These are phyloP conservation scores for Bergia puertoricense DNA, from an alignment of 92 coral and sea anemone species.

Conservation along the genomic window DNA sequence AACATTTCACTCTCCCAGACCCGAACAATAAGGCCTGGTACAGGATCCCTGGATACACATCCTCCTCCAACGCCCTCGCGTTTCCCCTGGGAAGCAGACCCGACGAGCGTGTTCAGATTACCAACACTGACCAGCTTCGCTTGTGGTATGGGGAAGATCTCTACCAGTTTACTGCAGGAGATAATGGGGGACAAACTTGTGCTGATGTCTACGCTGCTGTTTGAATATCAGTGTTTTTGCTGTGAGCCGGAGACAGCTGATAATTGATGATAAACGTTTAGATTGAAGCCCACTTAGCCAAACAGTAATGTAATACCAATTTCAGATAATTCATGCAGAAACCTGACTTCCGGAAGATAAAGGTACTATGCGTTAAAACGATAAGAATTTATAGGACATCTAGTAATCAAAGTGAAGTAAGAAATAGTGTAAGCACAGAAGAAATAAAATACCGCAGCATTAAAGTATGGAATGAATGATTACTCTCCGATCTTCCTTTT, in stretches of 20 bases:
- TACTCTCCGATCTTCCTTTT: too few relatives aligned
- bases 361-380: too few relatives aligned
- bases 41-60: neutral
- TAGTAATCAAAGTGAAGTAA: too few relatives aligned
- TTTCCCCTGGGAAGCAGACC: conserved; percentile 20
- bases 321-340: too few relatives aligned
- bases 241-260: neutral
- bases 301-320: too few relatives aligned
- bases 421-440: too few relatives aligned
- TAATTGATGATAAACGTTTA: too few relatives aligned
- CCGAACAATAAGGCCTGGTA: neutral
- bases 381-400: too few relatives aligned
- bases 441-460: too few relatives aligned
- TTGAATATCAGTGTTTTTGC: neutral
- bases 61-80: conserved; percentile 2
- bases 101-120: neutral
- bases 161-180: neutral
- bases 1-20: neutral
- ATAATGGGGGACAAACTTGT: conserved; percentile 33
- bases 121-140: neutral
- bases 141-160: conserved; percentile 47
- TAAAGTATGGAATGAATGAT: too few relatives aligned
- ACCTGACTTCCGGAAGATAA: too few relatives aligned
- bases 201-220: neutral
- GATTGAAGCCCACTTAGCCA: too few relatives aligned